Evolutionary conservation across 2,888 invertebrate species (phyloP).

Genomic region (Calameuta pallipes): DNA sequence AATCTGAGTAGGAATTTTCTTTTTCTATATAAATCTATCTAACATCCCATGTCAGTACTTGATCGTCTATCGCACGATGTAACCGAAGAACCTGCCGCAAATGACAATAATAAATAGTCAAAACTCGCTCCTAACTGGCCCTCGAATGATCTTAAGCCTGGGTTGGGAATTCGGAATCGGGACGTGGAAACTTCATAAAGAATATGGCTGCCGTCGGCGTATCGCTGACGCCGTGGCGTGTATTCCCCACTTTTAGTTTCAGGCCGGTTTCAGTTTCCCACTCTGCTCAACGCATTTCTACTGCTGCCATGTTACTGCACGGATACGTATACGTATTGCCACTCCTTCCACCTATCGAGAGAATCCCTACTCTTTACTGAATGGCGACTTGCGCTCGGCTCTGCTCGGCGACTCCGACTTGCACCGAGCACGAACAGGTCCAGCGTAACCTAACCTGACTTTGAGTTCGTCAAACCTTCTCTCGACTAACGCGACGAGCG

Average conservation of each 20-base stretch:
- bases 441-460: constrained; percentile 16
- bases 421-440: constrained; percentile 24
- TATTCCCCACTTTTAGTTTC: not conserved
- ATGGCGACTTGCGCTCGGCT: not conserved
- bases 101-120: not conserved
- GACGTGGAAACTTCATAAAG: not conserved
- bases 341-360: not conserved
- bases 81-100: not conserved
- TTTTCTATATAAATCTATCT: not conserved
- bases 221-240: not conserved
- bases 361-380: not conserved
- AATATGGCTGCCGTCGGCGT: constrained; percentile 55
- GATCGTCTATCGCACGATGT: not conserved
- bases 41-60: not conserved
- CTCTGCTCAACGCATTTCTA: not conserved
- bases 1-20: not conserved
- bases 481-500: not conserved
- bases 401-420: constrained; percentile 17
- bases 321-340: not conserved
- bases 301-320: not conserved
- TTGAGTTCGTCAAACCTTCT: not conserved
- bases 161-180: not conserved
- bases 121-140: not conserved
- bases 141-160: not conserved
- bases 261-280: not conserved